Base-by-base conservation (phyloP, 1,140 invertebrate genomes). In the Ectropis grisescens region DNA sequence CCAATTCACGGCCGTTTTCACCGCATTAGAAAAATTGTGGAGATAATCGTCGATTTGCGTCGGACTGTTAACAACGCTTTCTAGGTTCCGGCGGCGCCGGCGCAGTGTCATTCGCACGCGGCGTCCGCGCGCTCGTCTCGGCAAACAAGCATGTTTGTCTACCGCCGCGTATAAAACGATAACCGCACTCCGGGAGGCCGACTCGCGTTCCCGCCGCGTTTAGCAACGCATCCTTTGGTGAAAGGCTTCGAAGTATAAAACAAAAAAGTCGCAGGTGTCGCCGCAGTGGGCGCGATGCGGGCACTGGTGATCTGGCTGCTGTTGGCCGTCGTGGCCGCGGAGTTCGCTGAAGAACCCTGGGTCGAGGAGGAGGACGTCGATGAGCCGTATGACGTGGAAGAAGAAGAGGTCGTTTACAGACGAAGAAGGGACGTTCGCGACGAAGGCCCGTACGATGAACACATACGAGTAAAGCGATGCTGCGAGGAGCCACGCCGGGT, bases 361-460 rank as follows among this genome's bases (percentile, higher is more conserved):
- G 59, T 74, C 2, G 71, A 80, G 26, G 75, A 82, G 25, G 74
- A 78, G 28, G 68, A 78, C 24, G 37, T 70, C 11, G 64, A 71
- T 13, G 71, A 74, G 11, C 58, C 57, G 6, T 72, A 76, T 19
- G 61, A 64, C 2, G 67, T 74, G 16, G 62, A 67, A 3, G 56
- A 58, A 28, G 59, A 68, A 28, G 54, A 52, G 9, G 36, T 56
- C 3, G 31, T 47, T 23, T 48, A 46, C 7, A 48, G 62, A 11
- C 43, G 36, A n/a, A 51, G 53, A 4, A 36, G 58, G 1, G 61
- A 64, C 3, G 42, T 56, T 4, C 53, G 66, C 13, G 54, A 57
- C 1, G 49, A 54, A 13, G 67, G 54, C 4, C 58, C 64, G 2
- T 61, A 51, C 11, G 60, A 68, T 1, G 58, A 68, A 15, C 60